Percentiles rank a stretch among this genome's conserved stretches.
phyloP scores from a whole-genome alignment of 1,140 invertebrate genomes.

The Mya arenaria region DNA sequence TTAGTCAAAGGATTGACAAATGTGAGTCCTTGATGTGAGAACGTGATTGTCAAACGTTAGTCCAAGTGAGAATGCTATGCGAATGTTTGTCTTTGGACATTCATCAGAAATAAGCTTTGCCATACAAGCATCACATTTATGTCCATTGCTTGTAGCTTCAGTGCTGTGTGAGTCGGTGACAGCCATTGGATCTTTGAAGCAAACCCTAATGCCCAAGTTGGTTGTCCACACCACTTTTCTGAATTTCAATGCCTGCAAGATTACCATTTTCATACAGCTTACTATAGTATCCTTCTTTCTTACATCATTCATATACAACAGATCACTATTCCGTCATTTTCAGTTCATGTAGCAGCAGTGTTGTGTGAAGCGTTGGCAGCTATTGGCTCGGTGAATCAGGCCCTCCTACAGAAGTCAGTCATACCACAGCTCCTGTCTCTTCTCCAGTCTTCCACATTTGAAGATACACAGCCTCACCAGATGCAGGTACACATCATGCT shows the following conservation, averaged over 20 bases:
- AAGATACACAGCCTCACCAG: slow-evolving; percentile 23
- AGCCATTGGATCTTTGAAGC: slow-evolving; percentile 85
- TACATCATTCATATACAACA: too few relatives aligned
- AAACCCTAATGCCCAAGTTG: slow-evolving; percentile 36
- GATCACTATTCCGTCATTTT: slow-evolving; percentile 49
- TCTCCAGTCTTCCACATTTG: slow-evolving; percentile 31
- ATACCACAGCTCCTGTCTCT: slow-evolving; percentile 56
- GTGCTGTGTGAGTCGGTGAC: slow-evolving; percentile 87
- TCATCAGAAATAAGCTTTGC: too few relatives aligned
- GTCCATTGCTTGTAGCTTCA: slow-evolving; percentile 70
- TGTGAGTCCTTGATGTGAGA: too few relatives aligned
- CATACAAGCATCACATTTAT: too few relatives aligned
- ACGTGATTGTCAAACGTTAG: too few relatives aligned
- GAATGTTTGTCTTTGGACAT: too few relatives aligned
- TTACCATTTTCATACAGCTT: too few relatives aligned
- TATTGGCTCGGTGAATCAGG: slow-evolving; percentile 84
- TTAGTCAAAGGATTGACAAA: too few relatives aligned
- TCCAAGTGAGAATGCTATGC: too few relatives aligned
- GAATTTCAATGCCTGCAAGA: too few relatives aligned
- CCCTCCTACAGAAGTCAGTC: slow-evolving; percentile 31
- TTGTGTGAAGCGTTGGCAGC: slow-evolving; percentile 88
- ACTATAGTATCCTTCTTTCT: too few relatives aligned
- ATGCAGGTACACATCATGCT: slow-evolving; percentile 31
- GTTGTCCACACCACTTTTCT: too few relatives aligned
- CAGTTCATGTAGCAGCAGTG: slow-evolving; percentile 75